Evolutionary conservation across 2,888 invertebrate genomes (phyloP).

Genomic region (Spodoptera picta): DNA sequence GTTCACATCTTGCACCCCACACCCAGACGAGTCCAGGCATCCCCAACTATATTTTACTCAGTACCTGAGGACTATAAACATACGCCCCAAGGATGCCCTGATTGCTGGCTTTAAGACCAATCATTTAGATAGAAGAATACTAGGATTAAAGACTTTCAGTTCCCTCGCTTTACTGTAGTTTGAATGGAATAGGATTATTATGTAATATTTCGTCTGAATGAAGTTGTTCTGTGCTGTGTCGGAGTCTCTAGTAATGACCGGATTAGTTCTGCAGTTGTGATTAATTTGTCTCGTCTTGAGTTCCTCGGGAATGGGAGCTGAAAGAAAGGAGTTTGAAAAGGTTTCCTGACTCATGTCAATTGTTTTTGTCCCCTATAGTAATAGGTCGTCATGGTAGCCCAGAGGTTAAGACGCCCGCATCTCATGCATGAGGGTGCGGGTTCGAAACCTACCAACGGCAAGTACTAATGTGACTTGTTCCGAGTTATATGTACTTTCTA

Average conservation of each 20-base stretch:
- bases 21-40: slow-evolving; percentile 42
- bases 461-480: too few species aligned
- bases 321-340: too few species aligned
- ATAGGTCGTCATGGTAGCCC: too few species aligned
- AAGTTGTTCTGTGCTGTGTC: slow-evolving; percentile 12
- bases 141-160: slow-evolving; percentile 64
- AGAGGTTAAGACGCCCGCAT: too few species aligned
- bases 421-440: too few species aligned
- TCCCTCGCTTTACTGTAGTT: slow-evolving; percentile 4
- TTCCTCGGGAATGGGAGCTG: too few species aligned
- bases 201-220: slow-evolving; percentile 14
- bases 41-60: slow-evolving; percentile 66
- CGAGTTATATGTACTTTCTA: too few species aligned
- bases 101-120: slow-evolving; percentile 72
- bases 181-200: slow-evolving; percentile 37
- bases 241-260: slow-evolving; percentile 1
- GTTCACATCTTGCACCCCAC: slow-evolving; percentile 30
- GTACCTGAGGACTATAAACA: slow-evolving; percentile 60
- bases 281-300: slow-evolving; percentile 8
- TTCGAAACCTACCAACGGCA: too few species aligned
- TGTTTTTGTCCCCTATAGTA: too few species aligned
- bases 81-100: slow-evolving; percentile 58
- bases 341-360: too few species aligned
- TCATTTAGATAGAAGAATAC: slow-evolving; percentile 71
- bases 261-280: slow-evolving; percentile 13